Base-by-base conservation (phyloP, 2,797 vertebrate species). In the Amazona finschi region DNA sequence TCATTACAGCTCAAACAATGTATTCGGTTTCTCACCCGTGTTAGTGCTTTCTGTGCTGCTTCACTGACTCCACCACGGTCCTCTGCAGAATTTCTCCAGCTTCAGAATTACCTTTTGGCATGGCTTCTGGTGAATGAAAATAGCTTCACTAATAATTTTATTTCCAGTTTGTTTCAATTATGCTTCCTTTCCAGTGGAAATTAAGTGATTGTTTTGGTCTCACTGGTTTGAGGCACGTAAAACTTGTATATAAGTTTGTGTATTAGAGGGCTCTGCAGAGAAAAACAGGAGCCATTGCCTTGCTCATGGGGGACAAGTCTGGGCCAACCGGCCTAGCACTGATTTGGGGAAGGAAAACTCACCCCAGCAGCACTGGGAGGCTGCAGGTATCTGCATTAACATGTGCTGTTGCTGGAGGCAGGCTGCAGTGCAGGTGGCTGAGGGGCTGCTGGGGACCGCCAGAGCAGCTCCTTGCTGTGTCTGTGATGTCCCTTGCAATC, bases 121-220 rank as follows among this genome's bases (percentile, higher is more conserved):
- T 44, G 0, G 6, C 46, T 96, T 73, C 71, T 88, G 28, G 24
- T 79, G 39, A 76, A 87, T 77, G 88, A 82, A 95, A 95, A 82
- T 58, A 94, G 70, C 85, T 90, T 95, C 88, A 85, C 66, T 89
- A 80, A 93, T 70, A 86, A 91, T 75, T 73, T 62, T 53, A 75
- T 78, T 92, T 96, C 65, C 73, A 91, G 53, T 93, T 94, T 95
- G 69, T 90, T 96, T 93, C 90, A 95, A 87, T 88, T 88, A 85
- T 52, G 30, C 22, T 88, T 61, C 87, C 80, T 95, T 92, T 58
- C 87, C 94, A 85, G 65, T 49, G 75, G 61, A 60, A 79, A 79
- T 86, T 73, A 52, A 76, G 64, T 4, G 5, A 52, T 79, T 89
- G 60, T 30, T 81, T 82, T 70, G 83, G 31, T 89, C 83, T 92